These are phyloP conservation scores for Pitta sordida DNA, from an alignment of 2,113 vertebrate species.

Conservation along the genomic window DNA sequence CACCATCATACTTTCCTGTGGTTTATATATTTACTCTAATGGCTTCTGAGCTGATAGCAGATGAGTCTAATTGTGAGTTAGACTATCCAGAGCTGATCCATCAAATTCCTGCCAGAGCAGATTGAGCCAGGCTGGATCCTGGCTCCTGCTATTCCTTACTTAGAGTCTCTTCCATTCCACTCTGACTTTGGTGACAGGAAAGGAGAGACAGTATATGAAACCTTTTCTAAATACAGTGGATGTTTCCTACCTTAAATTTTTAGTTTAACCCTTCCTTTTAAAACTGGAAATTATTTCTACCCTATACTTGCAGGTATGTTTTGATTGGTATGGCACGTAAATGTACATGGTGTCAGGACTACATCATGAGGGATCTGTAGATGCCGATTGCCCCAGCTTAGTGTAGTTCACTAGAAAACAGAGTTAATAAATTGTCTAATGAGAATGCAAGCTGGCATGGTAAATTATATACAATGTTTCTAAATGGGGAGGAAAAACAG, in stretches of 20 bases:
- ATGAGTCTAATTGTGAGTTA: not conserved
- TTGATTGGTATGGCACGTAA: not conserved
- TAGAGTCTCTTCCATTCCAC: not conserved
- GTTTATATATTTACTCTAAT: conserved; percentile 1
- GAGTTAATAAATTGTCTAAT: not conserved
- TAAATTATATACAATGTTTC: not conserved
- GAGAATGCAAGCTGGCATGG: not conserved
- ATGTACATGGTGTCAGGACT: not conserved
- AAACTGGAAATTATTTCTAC: not conserved
- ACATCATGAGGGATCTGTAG: not conserved
- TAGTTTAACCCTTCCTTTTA: not conserved
- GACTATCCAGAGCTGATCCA: not conserved
- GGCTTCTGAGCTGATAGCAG: not conserved
- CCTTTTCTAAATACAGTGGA: not conserved
- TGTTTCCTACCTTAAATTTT: not conserved
- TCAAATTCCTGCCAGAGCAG: not conserved
- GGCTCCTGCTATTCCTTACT: not conserved
- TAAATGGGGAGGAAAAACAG: not conserved
- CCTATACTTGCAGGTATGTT: not conserved
- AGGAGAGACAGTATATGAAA: not conserved
- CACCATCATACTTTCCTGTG: not conserved
- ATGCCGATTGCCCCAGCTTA: not conserved
- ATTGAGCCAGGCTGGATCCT: not conserved
- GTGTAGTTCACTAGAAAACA: not conserved
- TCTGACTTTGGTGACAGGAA: not conserved